Conservation (phyloP, 1,140 invertebrate species). For the Drusus annulatus region DNA sequence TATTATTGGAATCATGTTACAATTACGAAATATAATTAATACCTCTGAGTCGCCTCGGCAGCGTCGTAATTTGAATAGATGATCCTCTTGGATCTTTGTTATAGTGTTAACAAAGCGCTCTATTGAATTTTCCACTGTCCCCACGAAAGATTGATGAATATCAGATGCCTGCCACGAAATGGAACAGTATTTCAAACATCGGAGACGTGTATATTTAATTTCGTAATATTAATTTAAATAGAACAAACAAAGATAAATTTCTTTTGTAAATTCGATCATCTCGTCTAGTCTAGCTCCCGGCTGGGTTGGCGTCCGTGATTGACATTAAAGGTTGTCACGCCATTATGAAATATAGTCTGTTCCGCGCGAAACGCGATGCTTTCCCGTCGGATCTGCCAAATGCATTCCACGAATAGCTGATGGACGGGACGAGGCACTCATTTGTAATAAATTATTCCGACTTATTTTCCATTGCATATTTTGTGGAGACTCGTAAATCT, state of each 20-base stretch:
- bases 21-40: too few species aligned
- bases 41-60: too few species aligned
- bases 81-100: too few species aligned
- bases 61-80: too few species aligned
- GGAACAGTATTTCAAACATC: neutral
- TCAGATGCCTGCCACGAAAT: neutral
- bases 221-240: neutral
- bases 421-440: conserved; percentile 9
- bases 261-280: neutral
- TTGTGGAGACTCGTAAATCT: neutral
- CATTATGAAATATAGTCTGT: conserved; percentile 46
- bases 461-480: conserved; percentile 10
- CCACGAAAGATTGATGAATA: too few species aligned
- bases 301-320: conserved; percentile 10
- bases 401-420: conserved; percentile 34
- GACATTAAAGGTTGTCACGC: conserved; percentile 37
- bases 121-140: too few species aligned
- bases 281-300: neutral
- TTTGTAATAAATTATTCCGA: conserved; percentile 1
- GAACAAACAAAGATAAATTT: conserved; percentile 5
- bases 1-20: too few species aligned
- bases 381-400: conserved; percentile 28
- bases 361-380: conserved; percentile 28
- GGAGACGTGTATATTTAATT: too few species aligned
- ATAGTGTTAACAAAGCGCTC: too few species aligned